Evolutionary conservation across 2,888 invertebrate genomes (phyloP).

Genomic region (Drosophila affinis): DNA sequence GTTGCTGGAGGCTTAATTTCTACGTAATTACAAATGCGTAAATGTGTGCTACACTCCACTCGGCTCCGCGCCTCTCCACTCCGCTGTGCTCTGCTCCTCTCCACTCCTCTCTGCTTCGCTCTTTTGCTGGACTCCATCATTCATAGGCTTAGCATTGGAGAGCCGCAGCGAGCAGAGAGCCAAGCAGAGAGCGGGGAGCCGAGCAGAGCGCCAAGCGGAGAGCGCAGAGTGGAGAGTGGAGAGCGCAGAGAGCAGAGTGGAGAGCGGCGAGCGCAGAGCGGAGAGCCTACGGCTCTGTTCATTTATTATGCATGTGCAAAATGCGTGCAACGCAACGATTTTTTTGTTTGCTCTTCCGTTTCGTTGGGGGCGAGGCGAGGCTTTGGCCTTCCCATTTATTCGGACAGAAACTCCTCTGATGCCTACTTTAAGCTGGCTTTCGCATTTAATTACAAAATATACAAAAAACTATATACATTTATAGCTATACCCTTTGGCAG

Average conservation of each 20-base stretch:
- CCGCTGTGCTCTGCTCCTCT: too few species aligned
- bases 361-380: conserved; percentile 39
- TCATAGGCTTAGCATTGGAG: conserved; percentile 43
- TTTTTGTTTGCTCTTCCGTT: conserved; percentile 20
- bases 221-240: neutral
- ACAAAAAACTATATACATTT: neutral
- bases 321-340: conserved; percentile 48
- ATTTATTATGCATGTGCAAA: conserved; percentile 73
- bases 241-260: too few species aligned
- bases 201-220: neutral
- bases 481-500: neutral
- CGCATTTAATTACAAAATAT: neutral
- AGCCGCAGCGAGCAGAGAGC: neutral
- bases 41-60: conserved; percentile 29
- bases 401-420: conserved; percentile 18
- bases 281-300: conserved; percentile 38
- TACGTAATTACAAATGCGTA: conserved; percentile 74
- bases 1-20: conserved; percentile 75
- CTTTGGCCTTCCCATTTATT: conserved; percentile 40
- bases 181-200: neutral
- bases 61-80: too few species aligned
- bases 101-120: too few species aligned
- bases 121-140: neutral
- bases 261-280: too few species aligned
- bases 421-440: conserved; percentile 4